These are phyloP conservation scores for Oryzias woworae DNA, from an alignment of 2,113 vertebrate genomes.

Conservation along the genomic window DNA sequence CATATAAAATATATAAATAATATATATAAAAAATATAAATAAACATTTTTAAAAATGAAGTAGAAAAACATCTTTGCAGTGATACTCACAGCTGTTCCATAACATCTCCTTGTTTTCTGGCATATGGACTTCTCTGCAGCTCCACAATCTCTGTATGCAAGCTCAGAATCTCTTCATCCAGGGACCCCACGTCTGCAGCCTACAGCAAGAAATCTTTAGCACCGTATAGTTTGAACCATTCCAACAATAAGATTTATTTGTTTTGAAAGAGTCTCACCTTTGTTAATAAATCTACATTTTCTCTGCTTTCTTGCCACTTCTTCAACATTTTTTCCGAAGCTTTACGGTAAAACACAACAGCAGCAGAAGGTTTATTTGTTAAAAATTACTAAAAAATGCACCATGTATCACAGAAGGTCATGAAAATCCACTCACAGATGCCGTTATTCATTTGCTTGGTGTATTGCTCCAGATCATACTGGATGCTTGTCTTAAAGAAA, in stretches of 20 bases:
- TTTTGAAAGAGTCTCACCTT: slow-evolving; percentile 39
- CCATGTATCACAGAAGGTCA: neutral
- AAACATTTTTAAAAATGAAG: slow-evolving; percentile 1
- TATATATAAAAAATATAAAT: neutral
- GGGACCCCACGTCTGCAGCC: slow-evolving; percentile 89
- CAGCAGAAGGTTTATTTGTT: neutral
- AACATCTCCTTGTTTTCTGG: slow-evolving; percentile 89
- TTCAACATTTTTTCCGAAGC: slow-evolving; percentile 97
- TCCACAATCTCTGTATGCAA: slow-evolving; percentile 96
- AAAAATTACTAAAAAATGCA: neutral
- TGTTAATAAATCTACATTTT: slow-evolving; percentile 85
- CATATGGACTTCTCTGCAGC: slow-evolving; percentile 92
- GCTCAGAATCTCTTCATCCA: slow-evolving; percentile 95
- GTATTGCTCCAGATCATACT: slow-evolving; percentile 91
- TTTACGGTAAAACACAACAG: slow-evolving; percentile 53
- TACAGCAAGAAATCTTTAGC: slow-evolving; percentile 37
- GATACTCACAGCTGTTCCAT: slow-evolving; percentile 91
- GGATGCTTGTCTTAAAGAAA: slow-evolving; percentile 95
- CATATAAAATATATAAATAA: too few species aligned
- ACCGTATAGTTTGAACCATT: neutral
- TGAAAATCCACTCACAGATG: slow-evolving; percentile 83
- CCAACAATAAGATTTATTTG: neutral
- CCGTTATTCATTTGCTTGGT: slow-evolving; percentile 92
- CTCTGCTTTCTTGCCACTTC: slow-evolving; percentile 95
- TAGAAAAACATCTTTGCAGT: neutral